phyloP scores from a whole-genome alignment of 2,797 vertebrate genomes.

The Lophotriccus pileatus region DNA sequence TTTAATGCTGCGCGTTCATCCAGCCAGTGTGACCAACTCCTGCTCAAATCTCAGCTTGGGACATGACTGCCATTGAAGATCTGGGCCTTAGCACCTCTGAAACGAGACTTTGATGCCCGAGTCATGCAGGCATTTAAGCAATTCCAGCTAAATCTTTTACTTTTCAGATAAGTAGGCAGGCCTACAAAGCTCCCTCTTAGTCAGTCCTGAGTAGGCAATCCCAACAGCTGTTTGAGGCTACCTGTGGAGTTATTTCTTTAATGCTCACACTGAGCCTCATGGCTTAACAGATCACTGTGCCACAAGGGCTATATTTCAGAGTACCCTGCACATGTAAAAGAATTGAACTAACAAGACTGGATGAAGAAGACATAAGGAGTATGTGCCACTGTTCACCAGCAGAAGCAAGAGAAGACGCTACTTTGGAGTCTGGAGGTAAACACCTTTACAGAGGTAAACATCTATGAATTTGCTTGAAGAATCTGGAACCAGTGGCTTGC shows the following conservation, averaged over 20 bases:
- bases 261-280: not conserved
- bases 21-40: not conserved
- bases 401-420: not conserved
- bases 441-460: not conserved
- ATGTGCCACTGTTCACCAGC: not conserved
- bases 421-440: not conserved
- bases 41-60: not conserved
- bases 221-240: not conserved
- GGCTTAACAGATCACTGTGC: not conserved
- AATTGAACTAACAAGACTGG: not conserved
- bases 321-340: not conserved
- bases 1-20: not conserved
- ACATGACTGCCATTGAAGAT: not conserved
- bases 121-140: not conserved
- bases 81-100: not conserved
- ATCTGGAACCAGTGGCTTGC: not conserved
- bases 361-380: not conserved
- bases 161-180: not conserved
- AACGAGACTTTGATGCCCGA: not conserved
- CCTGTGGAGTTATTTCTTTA: not conserved
- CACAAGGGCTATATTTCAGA: not conserved
- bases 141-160: not conserved
- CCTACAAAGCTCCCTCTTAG: not conserved
- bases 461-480: not conserved
- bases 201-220: not conserved